These are phyloP conservation scores for Mythimna ferrago DNA, from an alignment of 2,888 invertebrate genomes.

Conservation along the genomic window DNA sequence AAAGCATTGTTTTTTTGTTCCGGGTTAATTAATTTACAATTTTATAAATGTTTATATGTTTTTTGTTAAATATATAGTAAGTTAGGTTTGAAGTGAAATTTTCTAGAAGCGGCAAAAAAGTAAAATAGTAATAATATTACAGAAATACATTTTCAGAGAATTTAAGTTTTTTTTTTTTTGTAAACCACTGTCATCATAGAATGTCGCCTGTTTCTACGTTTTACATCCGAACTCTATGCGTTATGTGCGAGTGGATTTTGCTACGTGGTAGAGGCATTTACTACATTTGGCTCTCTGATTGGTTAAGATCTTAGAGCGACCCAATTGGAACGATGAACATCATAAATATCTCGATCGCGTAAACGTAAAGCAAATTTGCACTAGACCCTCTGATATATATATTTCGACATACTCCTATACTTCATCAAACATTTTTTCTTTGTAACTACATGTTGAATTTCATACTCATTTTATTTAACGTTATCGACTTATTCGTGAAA, in stretches of 20 bases:
- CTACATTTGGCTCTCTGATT: too few species aligned
- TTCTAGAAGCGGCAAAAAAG: not conserved
- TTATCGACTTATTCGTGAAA: not conserved
- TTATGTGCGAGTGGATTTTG: too few species aligned
- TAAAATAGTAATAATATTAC: not conserved
- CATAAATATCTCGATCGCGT: too few species aligned
- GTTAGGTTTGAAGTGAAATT: not conserved
- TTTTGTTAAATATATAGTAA: not conserved
- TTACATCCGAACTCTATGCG: too few species aligned
- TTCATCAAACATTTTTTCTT: not conserved
- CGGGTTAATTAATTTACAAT: conserved; percentile 26
- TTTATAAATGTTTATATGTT: conserved; percentile 12
- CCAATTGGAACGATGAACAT: too few species aligned
- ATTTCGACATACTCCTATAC: not conserved
- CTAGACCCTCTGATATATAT: too few species aligned
- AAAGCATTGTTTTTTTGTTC: conserved; percentile 24
- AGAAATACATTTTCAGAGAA: not conserved
- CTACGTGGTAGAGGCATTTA: too few species aligned
- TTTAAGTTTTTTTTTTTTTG: not conserved
- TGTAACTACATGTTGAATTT: not conserved
- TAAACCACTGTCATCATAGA: too few species aligned
- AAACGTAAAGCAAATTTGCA: too few species aligned
- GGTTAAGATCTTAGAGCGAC: too few species aligned
- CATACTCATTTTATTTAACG: not conserved
- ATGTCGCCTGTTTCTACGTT: too few species aligned